These are phyloP conservation scores for Chouioia cunea DNA, from an alignment of 2,888 invertebrate genomes.

Conservation along the genomic window DNA sequence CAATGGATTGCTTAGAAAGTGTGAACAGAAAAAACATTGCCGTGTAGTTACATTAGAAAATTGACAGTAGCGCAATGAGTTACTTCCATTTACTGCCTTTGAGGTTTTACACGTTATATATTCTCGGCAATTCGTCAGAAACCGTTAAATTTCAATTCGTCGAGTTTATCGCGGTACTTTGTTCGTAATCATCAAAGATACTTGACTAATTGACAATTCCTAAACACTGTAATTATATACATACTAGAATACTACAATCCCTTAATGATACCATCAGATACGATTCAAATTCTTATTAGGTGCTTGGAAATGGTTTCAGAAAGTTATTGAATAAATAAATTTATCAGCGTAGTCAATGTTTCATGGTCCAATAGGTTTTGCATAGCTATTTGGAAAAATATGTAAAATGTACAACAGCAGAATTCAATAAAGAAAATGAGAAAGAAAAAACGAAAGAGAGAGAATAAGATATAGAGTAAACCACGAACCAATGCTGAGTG, in stretches of 20 bases:
- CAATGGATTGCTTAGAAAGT: background rate
- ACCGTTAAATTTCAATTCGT: slow-evolving; percentile 20
- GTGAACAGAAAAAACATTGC: slow-evolving; percentile 22
- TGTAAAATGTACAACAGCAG: no score
- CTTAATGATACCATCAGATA: background rate
- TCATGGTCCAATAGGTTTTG: no score
- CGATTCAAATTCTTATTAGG: slow-evolving; percentile 19
- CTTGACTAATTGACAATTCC: background rate
- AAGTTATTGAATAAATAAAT: no score
- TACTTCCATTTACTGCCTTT: slow-evolving; percentile 35
- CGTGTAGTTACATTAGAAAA: slow-evolving; percentile 31
- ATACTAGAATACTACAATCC: no score
- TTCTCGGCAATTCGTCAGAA: background rate
- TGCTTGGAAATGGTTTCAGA: no score
- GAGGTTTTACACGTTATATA: slow-evolving; percentile 14
- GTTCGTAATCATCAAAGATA: background rate
- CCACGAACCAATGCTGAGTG: no score
- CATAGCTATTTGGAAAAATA: no score
- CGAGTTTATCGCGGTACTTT: background rate
- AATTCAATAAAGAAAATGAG: no score
- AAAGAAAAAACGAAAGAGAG: no score
- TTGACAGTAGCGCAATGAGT: slow-evolving; percentile 27
- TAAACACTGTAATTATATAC: no score
- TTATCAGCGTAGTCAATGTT: no score
- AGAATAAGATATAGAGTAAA: no score